Conservation (phyloP, 2,797 vertebrate genomes). For the Adrianichthys oophorus region DNA sequence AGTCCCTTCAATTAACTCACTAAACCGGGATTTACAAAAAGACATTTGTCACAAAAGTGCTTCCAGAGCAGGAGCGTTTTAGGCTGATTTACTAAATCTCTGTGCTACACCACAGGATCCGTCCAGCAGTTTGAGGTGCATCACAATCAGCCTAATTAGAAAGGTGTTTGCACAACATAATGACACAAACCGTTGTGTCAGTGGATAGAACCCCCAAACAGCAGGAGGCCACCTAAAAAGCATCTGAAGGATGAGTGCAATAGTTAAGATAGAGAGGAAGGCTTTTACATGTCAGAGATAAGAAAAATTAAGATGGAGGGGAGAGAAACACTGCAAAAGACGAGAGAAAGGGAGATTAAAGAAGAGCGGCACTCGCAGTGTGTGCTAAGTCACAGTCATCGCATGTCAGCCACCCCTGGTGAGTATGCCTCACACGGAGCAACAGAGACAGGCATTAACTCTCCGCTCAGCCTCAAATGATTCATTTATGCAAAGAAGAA, state of each 20-base stretch:
- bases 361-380: constrained; percentile 74
- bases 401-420: constrained; percentile 69
- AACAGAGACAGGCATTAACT: constrained; percentile 70
- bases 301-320: constrained; percentile 70
- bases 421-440: constrained; percentile 67
- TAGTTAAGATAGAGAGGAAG: constrained; percentile 65
- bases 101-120: constrained; percentile 51
- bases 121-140: constrained; percentile 65
- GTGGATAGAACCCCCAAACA: constrained; percentile 66
- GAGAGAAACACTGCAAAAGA: constrained; percentile 53
- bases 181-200: constrained; percentile 70
- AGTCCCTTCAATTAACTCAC: constrained; percentile 69
- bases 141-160: constrained; percentile 77
- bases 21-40: constrained; percentile 74
- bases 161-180: constrained; percentile 74
- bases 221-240: constrained; percentile 57
- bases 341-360: constrained; percentile 66
- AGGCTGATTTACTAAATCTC: constrained; percentile 68
- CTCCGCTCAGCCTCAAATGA: constrained; percentile 51
- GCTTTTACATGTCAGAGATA: constrained; percentile 72
- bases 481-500: constrained; percentile 41
- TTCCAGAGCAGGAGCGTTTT: constrained; percentile 50
- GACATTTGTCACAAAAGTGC: constrained; percentile 70
- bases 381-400: constrained; percentile 73
- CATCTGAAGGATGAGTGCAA: constrained; percentile 63